Base-by-base conservation (phyloP, 2,888 invertebrate species). In the Napeogenes sylphis region DNA sequence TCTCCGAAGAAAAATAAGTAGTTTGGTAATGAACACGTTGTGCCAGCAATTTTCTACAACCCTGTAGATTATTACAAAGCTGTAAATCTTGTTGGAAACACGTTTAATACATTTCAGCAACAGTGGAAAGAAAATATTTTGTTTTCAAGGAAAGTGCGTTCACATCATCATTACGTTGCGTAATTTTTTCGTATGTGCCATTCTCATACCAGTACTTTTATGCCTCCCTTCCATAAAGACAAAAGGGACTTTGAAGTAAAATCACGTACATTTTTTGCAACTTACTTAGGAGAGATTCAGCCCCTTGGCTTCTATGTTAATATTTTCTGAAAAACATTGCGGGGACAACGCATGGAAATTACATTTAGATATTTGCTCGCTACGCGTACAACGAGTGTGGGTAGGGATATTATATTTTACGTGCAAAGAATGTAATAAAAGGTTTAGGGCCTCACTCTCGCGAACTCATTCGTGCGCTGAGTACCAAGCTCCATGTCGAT, bases 181-280 rank as follows among this genome's bases (percentile, higher is more conserved):
- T 90, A 90, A 90, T 90, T 90, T 90, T 90, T 90, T 84, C 83
- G 87, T 84, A 87, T 89, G 84, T 87, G 85, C 87, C 87, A 85
- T 89, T 87, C 86, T 79, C 80, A 79, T 85, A 86, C 80, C 85
- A 84, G 87, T 89, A 87, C 88, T 87, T 88, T 89, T 89, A 90
- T 88, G 86, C 83, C 81, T 84, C 85, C 82, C 86, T 83, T 86
- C 85, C 85, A 88, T 90, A 90, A 90, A 90, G 90, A 90, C 90
- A 90, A 90, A 90, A 90, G 85, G 85, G 86, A 90, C 90, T 90
- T 90, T 90, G 90, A 90, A 90, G 90, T 90, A 86, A 90, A 90
- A 90, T 90, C 90, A 90, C 90, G 90, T 90, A 90, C 88, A 90
- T 90, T 90, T 90, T 90, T 90, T 90, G 90, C 90, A 90, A 90